These are phyloP conservation scores for Hydrolagus colliei DNA, from an alignment of 2,797 vertebrate genomes.

Conservation along the genomic window DNA sequence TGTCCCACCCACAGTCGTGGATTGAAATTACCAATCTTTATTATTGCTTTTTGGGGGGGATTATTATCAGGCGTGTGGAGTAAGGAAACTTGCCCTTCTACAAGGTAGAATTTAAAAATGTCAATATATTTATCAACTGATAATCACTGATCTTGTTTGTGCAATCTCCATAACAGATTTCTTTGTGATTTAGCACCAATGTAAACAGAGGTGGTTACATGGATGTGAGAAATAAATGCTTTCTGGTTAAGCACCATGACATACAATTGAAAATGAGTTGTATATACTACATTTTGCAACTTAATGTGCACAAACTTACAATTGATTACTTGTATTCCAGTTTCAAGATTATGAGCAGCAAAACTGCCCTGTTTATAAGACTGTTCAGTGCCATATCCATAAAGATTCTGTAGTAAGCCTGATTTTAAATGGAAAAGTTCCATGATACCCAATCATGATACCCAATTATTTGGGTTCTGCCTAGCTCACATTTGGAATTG, in stretches of 20 bases:
- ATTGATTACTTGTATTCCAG: neutral
- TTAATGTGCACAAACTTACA: neutral
- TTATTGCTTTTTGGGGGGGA: no score
- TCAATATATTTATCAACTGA: no score
- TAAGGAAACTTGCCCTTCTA: no score
- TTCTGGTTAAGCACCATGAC: neutral
- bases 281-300: neutral
- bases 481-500: no score
- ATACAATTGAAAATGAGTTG: neutral
- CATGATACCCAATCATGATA: no score
- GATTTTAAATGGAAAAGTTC: no score
- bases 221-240: neutral
- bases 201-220: neutral
- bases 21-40: no score
- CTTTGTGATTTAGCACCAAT: neutral
- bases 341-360: neutral
- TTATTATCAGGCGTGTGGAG: no score
- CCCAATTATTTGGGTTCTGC: no score
- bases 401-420: neutral
- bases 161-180: neutral
- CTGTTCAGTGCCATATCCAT: neutral
- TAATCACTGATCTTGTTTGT: no score
- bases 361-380: neutral
- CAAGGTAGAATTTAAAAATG: no score
- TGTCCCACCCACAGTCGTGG: no score